Conservation (phyloP, 2,113 vertebrate species). For the Bucco capensis region DNA sequence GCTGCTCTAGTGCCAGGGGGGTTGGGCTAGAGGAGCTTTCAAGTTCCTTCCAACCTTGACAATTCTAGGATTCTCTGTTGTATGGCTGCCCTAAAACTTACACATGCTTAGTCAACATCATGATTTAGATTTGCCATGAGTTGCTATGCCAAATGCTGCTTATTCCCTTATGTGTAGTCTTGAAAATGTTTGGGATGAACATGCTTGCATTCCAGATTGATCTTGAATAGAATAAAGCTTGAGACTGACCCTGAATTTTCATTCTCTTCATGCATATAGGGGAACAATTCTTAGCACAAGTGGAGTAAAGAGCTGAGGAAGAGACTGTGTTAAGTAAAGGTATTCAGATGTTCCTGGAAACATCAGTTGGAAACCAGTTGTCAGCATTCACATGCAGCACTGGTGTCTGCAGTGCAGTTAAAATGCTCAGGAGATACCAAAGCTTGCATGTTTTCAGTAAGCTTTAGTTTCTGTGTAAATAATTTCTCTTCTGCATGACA, state of each 20-base stretch:
- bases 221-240: background rate
- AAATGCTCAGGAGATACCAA: background rate
- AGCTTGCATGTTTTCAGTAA: background rate
- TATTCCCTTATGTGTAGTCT: background rate
- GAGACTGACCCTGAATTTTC: background rate
- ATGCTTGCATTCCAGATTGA: background rate
- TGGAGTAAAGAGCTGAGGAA: background rate
- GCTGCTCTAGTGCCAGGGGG: too few species aligned
- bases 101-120: background rate
- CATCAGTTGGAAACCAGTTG: background rate
- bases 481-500: background rate
- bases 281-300: background rate
- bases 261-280: background rate
- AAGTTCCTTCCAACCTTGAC: too few species aligned
- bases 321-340: background rate
- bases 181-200: background rate
- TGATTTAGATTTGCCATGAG: background rate
- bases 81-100: background rate
- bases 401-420: background rate
- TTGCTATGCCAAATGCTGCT: background rate
- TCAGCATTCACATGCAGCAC: background rate
- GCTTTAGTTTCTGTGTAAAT: background rate
- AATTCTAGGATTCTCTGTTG: too few species aligned
- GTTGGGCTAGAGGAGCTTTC: too few species aligned
- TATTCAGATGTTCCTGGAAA: background rate